Evolutionary conservation across 23 tunicate species (phyloP).

Genomic region (Clavelina lepadiformis): DNA sequence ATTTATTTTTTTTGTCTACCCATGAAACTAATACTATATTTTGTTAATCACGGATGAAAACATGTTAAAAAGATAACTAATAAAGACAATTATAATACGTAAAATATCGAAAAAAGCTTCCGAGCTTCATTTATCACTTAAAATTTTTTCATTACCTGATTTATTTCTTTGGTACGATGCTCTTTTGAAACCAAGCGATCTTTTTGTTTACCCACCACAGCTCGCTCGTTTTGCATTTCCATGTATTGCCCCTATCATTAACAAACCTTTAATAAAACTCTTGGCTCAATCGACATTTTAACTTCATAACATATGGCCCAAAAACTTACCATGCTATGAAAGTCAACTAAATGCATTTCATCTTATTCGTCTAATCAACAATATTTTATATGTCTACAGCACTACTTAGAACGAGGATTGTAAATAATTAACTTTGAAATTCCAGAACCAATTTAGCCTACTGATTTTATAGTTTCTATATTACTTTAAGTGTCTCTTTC

Average conservation of each 20-base stretch:
- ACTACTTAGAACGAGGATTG: too few relatives aligned
- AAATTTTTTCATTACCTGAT: conserved; percentile 50
- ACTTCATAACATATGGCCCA: not conserved
- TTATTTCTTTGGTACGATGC: conserved; percentile 44
- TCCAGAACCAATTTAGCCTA: too few relatives aligned
- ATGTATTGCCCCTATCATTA: conserved; percentile 37
- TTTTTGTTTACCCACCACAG: conserved; percentile 67
- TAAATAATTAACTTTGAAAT: too few relatives aligned
- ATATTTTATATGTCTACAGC: too few relatives aligned
- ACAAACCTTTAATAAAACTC: not conserved
- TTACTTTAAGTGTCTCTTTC: conserved; percentile 64
- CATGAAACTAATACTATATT: not conserved
- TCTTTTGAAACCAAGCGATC: conserved; percentile 62
- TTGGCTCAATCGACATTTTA: not conserved
- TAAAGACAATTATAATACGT: not conserved
- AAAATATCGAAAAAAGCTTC: not conserved
- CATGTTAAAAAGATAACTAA: not conserved
- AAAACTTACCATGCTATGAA: conserved; percentile 1
- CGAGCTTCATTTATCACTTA: not conserved
- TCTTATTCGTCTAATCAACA: too few relatives aligned
- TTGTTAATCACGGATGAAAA: not conserved
- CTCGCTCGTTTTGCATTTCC: conserved; percentile 65
- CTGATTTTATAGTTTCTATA: not conserved
- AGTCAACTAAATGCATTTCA: too few relatives aligned
- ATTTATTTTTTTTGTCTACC: not conserved